Conservation (phyloP, 2,797 vertebrate genomes). For the Chromobotia macracanthus region DNA sequence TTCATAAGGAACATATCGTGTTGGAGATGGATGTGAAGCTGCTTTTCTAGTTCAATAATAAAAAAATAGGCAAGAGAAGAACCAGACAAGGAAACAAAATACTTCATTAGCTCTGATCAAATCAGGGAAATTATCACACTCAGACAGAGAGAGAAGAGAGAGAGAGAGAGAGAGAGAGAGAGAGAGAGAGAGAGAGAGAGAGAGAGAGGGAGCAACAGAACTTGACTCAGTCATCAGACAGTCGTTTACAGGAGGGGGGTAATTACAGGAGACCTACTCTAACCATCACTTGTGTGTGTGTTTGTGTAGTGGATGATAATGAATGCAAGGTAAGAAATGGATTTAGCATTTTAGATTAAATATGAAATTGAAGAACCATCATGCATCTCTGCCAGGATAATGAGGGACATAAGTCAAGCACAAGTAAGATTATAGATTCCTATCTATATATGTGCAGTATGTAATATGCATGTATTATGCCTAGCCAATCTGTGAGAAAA, state of each 20-base stretch:
- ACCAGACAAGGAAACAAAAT: slow-evolving; percentile 23
- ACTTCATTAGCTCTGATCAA: slow-evolving; percentile 39
- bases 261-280: slow-evolving; percentile 29
- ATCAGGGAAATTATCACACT: slow-evolving; percentile 4
- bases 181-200: slow-evolving; percentile 4
- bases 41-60: neutral
- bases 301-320: neutral
- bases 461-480: too few species aligned
- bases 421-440: neutral
- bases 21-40: neutral
- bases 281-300: slow-evolving; percentile 29
- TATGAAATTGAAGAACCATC: neutral
- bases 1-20: neutral
- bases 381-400: neutral
- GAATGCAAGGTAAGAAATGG: neutral
- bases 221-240: slow-evolving; percentile 8
- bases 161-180: slow-evolving; percentile 1
- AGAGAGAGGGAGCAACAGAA: neutral
- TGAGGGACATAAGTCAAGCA: neutral
- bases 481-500: too few species aligned
- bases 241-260: slow-evolving; percentile 24
- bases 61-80: slow-evolving; percentile 20
- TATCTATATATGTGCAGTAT: neutral
- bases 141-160: slow-evolving; percentile 3
- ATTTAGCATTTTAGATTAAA: neutral